These are phyloP conservation scores for Apis laboriosa DNA, from an alignment of 1,140 invertebrate genomes.

Conservation along the genomic window DNA sequence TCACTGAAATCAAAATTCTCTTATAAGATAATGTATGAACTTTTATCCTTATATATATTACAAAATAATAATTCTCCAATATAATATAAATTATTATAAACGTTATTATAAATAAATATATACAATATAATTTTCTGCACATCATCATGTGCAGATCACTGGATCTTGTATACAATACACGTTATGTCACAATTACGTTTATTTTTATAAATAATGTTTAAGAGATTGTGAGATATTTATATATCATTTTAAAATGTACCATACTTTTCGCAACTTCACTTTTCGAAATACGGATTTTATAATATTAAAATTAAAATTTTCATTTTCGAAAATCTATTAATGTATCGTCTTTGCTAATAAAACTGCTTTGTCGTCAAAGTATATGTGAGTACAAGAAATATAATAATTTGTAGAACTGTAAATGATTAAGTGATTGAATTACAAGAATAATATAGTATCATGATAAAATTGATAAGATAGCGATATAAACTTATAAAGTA, in stretches of 20 bases:
- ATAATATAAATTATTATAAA: too few species aligned
- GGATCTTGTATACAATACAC: not conserved
- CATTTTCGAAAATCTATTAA: not conserved
- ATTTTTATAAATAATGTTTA: not conserved
- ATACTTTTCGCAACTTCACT: not conserved
- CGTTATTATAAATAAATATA: too few species aligned
- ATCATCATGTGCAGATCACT: too few species aligned
- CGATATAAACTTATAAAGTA: not conserved
- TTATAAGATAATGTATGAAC: too few species aligned
- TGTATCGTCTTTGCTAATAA: not conserved
- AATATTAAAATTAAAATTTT: not conserved
- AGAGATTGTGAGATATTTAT: not conserved
- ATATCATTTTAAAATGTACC: not conserved
- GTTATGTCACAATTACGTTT: not conserved
- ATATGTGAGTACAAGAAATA: not conserved
- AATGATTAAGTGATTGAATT: not conserved
- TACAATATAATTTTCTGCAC: too few species aligned
- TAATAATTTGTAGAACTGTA: too few species aligned
- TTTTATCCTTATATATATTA: too few species aligned
- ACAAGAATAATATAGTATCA: not conserved
- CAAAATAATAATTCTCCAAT: too few species aligned
- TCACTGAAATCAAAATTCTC: too few species aligned
- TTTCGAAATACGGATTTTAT: not conserved
- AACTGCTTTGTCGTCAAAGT: not conserved
- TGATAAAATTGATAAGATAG: slow-evolving; percentile 25